Conservation (phyloP, 2,888 invertebrate genomes). For the Drosophila hawaiiensis region DNA sequence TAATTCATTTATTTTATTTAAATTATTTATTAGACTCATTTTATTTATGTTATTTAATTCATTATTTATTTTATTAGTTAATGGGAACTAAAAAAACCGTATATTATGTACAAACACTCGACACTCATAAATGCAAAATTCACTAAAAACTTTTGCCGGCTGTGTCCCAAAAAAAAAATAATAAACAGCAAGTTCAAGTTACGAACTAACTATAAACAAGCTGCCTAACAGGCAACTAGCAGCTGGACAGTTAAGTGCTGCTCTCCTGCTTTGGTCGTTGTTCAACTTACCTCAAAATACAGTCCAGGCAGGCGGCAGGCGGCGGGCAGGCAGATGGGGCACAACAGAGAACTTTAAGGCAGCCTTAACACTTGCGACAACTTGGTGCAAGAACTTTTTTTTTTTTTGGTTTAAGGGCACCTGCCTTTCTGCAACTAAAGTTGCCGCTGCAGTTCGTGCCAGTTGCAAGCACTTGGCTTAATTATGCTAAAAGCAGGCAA, state of each 20-base stretch:
- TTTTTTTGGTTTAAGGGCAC: neutral
- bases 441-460: slow-evolving; percentile 2
- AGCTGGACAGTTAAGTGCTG: slow-evolving; percentile 17
- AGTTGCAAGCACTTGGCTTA: slow-evolving; percentile 45
- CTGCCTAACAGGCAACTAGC: slow-evolving; percentile 44
- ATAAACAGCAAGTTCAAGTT: slow-evolving; percentile 59
- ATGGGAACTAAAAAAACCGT: neutral
- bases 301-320: slow-evolving; percentile 34
- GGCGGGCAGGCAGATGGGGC: neutral
- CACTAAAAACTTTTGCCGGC: slow-evolving; percentile 57
- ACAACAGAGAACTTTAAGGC: slow-evolving; percentile 1
- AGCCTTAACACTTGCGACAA: slow-evolving; percentile 36
- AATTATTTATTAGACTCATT: neutral
- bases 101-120: neutral
- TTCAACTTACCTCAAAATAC: slow-evolving; percentile 63
- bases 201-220: slow-evolving; percentile 63
- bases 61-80: neutral
- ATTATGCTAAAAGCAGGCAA: slow-evolving; percentile 71
- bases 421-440: slow-evolving; percentile 24
- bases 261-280: neutral
- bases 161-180: neutral
- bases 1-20: neutral
- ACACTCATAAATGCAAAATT: slow-evolving; percentile 44
- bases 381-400: neutral
- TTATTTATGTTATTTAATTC: neutral